Base-by-base conservation (phyloP, 1,140 invertebrate genomes). In the Microplitis demolitor region DNA sequence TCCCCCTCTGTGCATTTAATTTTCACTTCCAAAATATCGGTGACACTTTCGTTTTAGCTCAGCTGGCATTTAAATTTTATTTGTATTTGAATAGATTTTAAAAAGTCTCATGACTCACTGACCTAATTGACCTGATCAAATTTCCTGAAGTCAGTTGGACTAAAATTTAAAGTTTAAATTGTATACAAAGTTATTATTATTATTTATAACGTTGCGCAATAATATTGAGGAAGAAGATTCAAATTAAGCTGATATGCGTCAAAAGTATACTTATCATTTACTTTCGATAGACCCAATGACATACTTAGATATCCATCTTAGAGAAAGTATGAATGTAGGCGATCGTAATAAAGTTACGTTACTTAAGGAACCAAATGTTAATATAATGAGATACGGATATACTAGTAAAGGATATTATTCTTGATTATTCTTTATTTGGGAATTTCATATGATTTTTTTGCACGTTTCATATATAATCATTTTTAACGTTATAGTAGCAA, bases 231-330 rank as follows among this genome's bases (percentile, higher is more conserved):
- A 56, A 53, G 34, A 54, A 16, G 16, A n/a, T 58, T 14, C 4
- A n/a, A 34, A 39, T 39, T 50, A 37, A 60, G 34, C 39, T 45
- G 6, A 45, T 11, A 45, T 45, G 39, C 39, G 39, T 4, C 39
- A 13, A 56, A n/a, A 24, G 39, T 13, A 39, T 60, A 62, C n/a
- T 16, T 34, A 62, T 24, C 24, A 24, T 70, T 70, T 63, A 24
- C 69, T 62, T 50, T 70, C 58, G 34, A 62, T 53, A 63, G 60
- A 70, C 69, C 58, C 34, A 62, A 33, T 70, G 69, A 51, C 69
- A 70, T 34, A 70, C 69, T 70, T 70, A 24, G 13, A 50, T 13
- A 67, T 24, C 8, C 45, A 14, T 67, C 51, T 51, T 54, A 66
- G 51, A 51, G 51, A 67, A 67, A 67, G 51, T 67, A 67, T 45